Evolutionary conservation across 2,888 invertebrate species (phyloP), one percentile per base, ranked within the genome.

Genomic region (Leptopilina drosophilae): DNA sequence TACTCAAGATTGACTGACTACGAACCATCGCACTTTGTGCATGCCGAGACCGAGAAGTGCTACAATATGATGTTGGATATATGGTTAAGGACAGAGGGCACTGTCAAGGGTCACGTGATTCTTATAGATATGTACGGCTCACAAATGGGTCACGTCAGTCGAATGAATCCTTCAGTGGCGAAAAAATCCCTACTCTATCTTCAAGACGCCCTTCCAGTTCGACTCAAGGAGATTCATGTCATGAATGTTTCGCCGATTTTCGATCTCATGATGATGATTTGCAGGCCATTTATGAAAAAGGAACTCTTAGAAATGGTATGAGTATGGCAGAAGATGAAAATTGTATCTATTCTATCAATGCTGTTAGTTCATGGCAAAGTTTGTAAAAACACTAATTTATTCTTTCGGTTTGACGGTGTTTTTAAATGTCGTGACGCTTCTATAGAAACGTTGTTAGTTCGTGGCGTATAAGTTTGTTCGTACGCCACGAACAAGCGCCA

Each of bases 281-380:
- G 96, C 92, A 94, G 92, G 87, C 96, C 96, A 0, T 96, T 96
- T 87, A 94, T 96, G 93, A 95, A 95, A 87, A 95, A 95, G 86
- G 93, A 94, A 64, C 90, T 96, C 0, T 80, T 92, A 79, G 91
- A 91, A 15, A 87, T 92, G 89, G 92, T 92, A 87, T 20, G 42
- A 5, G 3, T n/a, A 3, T 33, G n/a, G n/a, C 20, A 15, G 56
- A 56, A 12, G 2, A 14, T n/a, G n/a, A n/a, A n/a, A n/a, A n/a
- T n/a, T n/a, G n/a, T n/a, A n/a, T n/a, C n/a, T n/a, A n/a, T n/a
- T 33, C 33, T 33, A 33, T 33, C 33, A 33, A 33, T 33, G 33
- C 3, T 33, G 33, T 33, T 3, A 33, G 33, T 33, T 33, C 33
- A 33, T 33, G 33, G 33, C 33, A 33, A 33, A 33, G 2, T 33